A percentile compares a stretch with the other conserved stretches of the same genome.
Conservation (phyloP, 2,888 invertebrate species). For the Aleiodes leptofemur region DNA sequence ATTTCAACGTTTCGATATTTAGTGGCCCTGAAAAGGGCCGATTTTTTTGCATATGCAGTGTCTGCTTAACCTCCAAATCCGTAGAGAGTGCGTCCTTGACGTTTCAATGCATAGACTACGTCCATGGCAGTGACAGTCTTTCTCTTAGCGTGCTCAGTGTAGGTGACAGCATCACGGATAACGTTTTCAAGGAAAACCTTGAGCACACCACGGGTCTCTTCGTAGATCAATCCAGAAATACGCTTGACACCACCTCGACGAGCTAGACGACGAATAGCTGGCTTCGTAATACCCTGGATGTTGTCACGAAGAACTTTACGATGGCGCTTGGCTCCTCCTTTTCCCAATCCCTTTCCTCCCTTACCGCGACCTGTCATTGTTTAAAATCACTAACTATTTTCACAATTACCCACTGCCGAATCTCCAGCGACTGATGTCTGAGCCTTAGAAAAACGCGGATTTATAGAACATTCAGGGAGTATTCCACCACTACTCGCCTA, state of each 20-base stretch:
- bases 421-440: no score
- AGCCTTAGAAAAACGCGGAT: not conserved
- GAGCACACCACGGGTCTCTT: slow-evolving; percentile 79
- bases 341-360: slow-evolving; percentile 87
- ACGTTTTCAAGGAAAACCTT: slow-evolving; percentile 90
- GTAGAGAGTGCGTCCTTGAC: slow-evolving; percentile 88
- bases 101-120: slow-evolving; percentile 89
- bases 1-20: slow-evolving; percentile 6
- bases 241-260: slow-evolving; percentile 73
- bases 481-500: not conserved
- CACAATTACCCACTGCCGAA: slow-evolving; percentile 54
- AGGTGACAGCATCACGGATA: slow-evolving; percentile 89
- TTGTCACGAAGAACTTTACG: slow-evolving; percentile 88
- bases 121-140: slow-evolving; percentile 94
- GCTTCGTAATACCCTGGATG: slow-evolving; percentile 88
- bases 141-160: slow-evolving; percentile 91
- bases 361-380: slow-evolving; percentile 87
- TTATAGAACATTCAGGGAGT: not conserved
- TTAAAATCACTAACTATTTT: not conserved
- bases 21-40: slow-evolving; percentile 52
- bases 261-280: slow-evolving; percentile 86
- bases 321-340: slow-evolving; percentile 89
- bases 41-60: not conserved
- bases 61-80: slow-evolving; percentile 84
- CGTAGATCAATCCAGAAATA: slow-evolving; percentile 79